phyloP scores from a whole-genome alignment of 2,888 invertebrate genomes.

The Dendrolimus pini region DNA sequence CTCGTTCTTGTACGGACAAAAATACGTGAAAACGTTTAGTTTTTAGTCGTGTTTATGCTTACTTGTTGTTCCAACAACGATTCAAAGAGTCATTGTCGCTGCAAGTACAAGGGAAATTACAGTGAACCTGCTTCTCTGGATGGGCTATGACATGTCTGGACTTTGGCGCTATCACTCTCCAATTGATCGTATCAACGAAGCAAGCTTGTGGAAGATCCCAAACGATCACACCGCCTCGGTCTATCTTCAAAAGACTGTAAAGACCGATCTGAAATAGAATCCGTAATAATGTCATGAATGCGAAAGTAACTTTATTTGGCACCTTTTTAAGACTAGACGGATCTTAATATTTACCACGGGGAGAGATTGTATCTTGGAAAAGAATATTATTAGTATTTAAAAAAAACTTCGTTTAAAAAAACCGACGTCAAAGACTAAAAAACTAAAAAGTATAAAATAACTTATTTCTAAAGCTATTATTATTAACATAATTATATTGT shows the following conservation, averaged over 20 bases:
- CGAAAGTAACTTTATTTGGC: background rate
- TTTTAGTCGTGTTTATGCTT: conserved; percentile 6
- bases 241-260: conserved; percentile 82
- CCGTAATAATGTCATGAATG: background rate
- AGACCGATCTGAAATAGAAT: conserved; percentile 81
- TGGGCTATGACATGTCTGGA: conserved; percentile 44
- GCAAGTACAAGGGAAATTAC: conserved; percentile 44
- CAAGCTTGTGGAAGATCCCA: conserved; percentile 87
- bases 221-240: conserved; percentile 88
- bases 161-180: conserved; percentile 48
- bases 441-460: too few relatives aligned
- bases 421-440: too few relatives aligned
- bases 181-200: conserved; percentile 76
- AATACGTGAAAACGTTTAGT: too few relatives aligned
- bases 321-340: conserved; percentile 76
- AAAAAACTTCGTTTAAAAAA: too few relatives aligned
- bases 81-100: conserved; percentile 29
- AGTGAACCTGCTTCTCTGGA: conserved; percentile 25
- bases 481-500: too few relatives aligned
- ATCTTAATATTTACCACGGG: too few relatives aligned
- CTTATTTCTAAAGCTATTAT: too few relatives aligned
- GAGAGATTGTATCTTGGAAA: too few relatives aligned
- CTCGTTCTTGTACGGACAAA: too few relatives aligned
- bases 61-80: conserved; percentile 63
- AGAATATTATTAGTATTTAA: too few relatives aligned